phyloP scores from a whole-genome alignment of 1,140 invertebrate species.

The Listronotus oregonensis region DNA sequence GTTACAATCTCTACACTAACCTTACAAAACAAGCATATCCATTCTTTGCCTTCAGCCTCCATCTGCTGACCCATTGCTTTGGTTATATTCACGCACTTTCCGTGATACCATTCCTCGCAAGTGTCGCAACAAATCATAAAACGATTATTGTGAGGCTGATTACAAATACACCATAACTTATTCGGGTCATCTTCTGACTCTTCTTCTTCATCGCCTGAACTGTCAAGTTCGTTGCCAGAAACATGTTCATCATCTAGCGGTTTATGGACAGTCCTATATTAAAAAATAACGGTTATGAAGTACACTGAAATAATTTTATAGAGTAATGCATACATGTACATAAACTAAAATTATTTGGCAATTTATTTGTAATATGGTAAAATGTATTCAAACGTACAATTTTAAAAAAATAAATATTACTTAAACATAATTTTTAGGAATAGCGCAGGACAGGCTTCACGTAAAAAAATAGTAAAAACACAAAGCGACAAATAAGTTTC shows the following conservation, averaged over 20 bases:
- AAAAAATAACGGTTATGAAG: not conserved
- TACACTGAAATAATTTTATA: too few species aligned
- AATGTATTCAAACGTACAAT: too few species aligned
- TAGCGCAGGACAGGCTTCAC: too few species aligned
- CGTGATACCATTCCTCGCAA: slow-evolving; percentile 96
- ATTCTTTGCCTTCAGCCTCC: slow-evolving; percentile 87
- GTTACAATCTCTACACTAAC: slow-evolving; percentile 61
- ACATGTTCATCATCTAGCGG: slow-evolving; percentile 54
- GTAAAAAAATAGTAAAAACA: too few species aligned
- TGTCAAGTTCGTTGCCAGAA: slow-evolving; percentile 53
- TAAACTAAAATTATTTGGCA: too few species aligned
- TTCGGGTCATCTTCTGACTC: slow-evolving; percentile 89
- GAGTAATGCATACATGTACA: too few species aligned
- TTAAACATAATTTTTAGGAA: too few species aligned
- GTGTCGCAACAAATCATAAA: slow-evolving; percentile 98
- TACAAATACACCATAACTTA: slow-evolving; percentile 94
- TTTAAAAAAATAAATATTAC: too few species aligned
- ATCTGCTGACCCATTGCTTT: slow-evolving; percentile 88
- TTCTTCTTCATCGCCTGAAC: slow-evolving; percentile 49
- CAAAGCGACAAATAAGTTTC: too few species aligned
- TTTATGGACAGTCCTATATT: slow-evolving; percentile 44
- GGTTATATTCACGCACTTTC: slow-evolving; percentile 92
- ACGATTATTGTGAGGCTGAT: slow-evolving; percentile 91
- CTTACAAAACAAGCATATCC: slow-evolving; percentile 89
- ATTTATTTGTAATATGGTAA: too few species aligned